Base-by-base conservation (phyloP, 2,888 invertebrate genomes). In the Cheilosia vernalis region DNA sequence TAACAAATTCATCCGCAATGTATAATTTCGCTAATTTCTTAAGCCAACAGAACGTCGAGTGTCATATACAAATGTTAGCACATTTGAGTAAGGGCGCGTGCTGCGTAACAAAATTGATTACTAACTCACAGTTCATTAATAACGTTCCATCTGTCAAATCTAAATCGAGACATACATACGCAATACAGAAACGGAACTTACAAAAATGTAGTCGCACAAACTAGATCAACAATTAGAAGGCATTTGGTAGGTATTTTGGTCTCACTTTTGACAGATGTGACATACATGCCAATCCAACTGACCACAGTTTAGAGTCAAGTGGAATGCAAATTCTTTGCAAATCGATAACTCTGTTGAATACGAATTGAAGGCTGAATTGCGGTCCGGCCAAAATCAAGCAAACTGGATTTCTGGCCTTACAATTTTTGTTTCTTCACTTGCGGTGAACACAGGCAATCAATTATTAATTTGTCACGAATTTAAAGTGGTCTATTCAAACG, bases 351-450 rank as follows among this genome's bases (percentile, higher is more conserved):
- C 30, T 42, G 44, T 33, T 69, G 56, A 56, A 69, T 69, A 56
- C 13, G 37, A 69, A 47, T 56, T 21, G 44, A 69, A 69, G 56
- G 56, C 33, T 56, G 17, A 44, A 15, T 56, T n/a, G 56, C n/a
- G 56, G 56, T 33, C 33, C 19, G 9, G 13, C 6, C 47, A 47
- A 44, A 3, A 30, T 30, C 1, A 4, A n/a, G 33, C 42, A 56
- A 56, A 56, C 33, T 44, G 56, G 44, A 56, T 69, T 55, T n/a
- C n/a, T 27, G 2, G 24, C 10, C 13, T 37, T 37, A 49, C 17
- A 40, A 7, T 42, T 66, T 56, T 69, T 44, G 42, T 69, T 55
- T 56, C 33, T 33, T 56, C 19, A 6, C 6, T 56, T 69, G 56
- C 19, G 56, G 69, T 56, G 47, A 4, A 15, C 37, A 13, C 10